These are phyloP conservation scores for Lepidocyrtinus sp. DNA, from an alignment of 2,888 invertebrate genomes.

Conservation along the genomic window DNA sequence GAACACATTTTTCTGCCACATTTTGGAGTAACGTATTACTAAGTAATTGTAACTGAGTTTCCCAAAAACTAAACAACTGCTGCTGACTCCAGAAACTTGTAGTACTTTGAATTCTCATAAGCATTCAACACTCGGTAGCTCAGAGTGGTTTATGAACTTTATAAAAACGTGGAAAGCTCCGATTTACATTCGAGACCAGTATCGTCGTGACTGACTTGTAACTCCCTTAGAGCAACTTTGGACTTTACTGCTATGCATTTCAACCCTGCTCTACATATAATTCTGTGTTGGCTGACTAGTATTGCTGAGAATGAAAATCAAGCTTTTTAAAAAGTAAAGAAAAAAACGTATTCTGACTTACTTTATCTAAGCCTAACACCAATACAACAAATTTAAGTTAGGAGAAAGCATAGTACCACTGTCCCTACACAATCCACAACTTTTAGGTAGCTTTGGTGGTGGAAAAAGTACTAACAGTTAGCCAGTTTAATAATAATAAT, in stretches of 20 bases:
- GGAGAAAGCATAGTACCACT: not conserved
- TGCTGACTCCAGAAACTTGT: constrained; percentile 29
- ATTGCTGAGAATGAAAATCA: not conserved
- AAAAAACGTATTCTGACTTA: not conserved
- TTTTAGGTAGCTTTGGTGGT: constrained; percentile 12
- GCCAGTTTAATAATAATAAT: constrained; percentile 48
- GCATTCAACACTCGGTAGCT: constrained; percentile 56
- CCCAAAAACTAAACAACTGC: constrained; percentile 16
- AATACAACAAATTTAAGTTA: constrained; percentile 13
- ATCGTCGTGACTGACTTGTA: constrained; percentile 61
- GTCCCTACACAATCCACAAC: not conserved
- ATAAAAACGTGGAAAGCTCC: constrained; percentile 55
- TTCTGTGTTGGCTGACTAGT: not conserved
- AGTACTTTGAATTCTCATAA: constrained; percentile 52
- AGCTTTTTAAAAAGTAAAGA: constrained; percentile 1
- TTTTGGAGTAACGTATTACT: constrained; percentile 27
- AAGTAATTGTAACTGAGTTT: constrained; percentile 37
- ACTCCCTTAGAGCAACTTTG: constrained; percentile 58
- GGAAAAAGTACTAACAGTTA: constrained; percentile 23
- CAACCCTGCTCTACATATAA: not conserved
- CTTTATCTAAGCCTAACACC: not conserved
- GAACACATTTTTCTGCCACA: constrained; percentile 6
- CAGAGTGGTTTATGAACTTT: constrained; percentile 58
- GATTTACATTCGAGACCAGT: constrained; percentile 61
- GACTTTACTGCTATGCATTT: constrained; percentile 15